Conservation (phyloP, 2,888 invertebrate genomes). For the Allacma fusca region DNA sequence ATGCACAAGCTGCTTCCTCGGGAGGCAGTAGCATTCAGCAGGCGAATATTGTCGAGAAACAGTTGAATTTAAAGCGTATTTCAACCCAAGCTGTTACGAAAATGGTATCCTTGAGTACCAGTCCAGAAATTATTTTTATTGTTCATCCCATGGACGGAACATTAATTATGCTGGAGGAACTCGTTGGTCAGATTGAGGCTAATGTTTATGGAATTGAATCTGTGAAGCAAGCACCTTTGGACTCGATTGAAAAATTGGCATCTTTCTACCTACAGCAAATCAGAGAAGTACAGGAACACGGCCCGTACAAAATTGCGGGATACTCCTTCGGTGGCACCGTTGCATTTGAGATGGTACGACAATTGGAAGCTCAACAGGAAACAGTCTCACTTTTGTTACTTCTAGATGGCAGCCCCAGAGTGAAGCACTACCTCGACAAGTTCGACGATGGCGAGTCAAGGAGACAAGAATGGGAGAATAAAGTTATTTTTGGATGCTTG, state of each 20-base stretch:
- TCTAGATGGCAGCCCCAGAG: conserved; percentile 1
- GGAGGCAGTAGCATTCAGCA: no score
- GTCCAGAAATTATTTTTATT: conserved; percentile 65
- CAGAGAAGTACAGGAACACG: not conserved
- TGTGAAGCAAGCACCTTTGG: conserved; percentile 76
- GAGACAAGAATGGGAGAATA: no score
- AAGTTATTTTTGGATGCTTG: no score
- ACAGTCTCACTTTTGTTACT: not conserved
- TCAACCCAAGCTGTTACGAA: no score
- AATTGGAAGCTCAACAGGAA: not conserved
- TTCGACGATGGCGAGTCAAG: no score
- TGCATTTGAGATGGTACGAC: not conserved
- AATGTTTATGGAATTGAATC: conserved; percentile 92
- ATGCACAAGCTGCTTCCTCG: conserved; percentile 68
- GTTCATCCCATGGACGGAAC: conserved; percentile 91
- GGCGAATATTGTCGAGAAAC: no score
- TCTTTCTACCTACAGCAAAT: conserved; percentile 70
- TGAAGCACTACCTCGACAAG: no score
- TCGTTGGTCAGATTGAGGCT: conserved; percentile 76
- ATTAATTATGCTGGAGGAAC: conserved; percentile 74
- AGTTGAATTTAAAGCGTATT: no score
- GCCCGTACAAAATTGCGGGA: not conserved
- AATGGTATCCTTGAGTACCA: conserved; percentile 66
- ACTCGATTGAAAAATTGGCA: conserved; percentile 77
- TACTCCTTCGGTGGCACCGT: not conserved